Evolutionary conservation across 2,888 invertebrate genomes (phyloP).

Genomic region (Diplolepis rosae): DNA sequence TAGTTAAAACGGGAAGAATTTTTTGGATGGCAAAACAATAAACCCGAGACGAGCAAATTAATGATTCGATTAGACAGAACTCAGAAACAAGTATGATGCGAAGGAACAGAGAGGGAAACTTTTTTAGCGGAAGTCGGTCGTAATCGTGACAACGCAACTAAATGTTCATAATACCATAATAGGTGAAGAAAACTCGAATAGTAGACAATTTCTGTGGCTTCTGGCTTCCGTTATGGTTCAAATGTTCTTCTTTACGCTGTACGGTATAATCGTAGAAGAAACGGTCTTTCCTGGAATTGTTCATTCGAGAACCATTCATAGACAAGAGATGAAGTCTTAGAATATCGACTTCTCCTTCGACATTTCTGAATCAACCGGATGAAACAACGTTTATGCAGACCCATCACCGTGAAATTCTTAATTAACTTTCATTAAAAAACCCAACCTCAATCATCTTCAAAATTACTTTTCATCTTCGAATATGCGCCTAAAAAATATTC

Average conservation of each 20-base stretch:
- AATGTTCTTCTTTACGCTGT: constrained; percentile 60
- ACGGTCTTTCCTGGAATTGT: constrained; percentile 61
- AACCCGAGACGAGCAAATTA: constrained; percentile 41
- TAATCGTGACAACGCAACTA: constrained; percentile 71
- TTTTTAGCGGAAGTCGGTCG: constrained; percentile 57
- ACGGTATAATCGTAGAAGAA: constrained; percentile 57
- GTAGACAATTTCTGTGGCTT: constrained; percentile 57
- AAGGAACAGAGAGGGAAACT: constrained; percentile 37
- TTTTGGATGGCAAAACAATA: background rate
- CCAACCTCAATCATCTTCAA: background rate
- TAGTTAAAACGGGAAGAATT: background rate
- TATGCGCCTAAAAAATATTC: background rate
- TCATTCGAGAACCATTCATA: constrained; percentile 62
- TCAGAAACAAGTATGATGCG: constrained; percentile 38
- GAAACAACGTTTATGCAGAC: constrained; percentile 10
- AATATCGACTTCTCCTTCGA: constrained; percentile 22
- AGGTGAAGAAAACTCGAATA: constrained; percentile 65
- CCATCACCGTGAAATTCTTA: background rate
- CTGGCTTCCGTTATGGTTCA: constrained; percentile 64
- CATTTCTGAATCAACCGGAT: background rate
- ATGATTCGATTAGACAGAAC: constrained; percentile 47
- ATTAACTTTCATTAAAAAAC: constrained; percentile 3
- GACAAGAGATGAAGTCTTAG: constrained; percentile 51
- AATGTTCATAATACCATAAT: constrained; percentile 71
- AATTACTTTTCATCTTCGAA: background rate